phyloP scores from a whole-genome alignment of 2,797 vertebrate genomes.

The Falco naumanni region DNA sequence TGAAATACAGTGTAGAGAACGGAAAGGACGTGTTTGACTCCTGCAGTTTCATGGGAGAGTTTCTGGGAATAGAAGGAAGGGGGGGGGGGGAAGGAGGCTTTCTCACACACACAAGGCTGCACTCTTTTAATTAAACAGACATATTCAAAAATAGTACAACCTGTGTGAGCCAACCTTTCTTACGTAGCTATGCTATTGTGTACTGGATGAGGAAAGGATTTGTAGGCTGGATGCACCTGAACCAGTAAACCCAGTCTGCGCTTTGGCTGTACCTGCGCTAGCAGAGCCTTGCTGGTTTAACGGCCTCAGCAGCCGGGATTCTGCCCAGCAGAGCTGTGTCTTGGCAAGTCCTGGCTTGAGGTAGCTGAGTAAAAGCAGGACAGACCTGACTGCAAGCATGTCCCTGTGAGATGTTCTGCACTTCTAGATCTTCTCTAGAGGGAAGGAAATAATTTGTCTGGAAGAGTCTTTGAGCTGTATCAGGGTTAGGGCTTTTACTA shows the following conservation, averaged over 20 bases:
- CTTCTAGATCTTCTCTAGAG: not conserved
- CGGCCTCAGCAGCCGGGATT: not conserved
- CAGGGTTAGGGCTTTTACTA: not conserved
- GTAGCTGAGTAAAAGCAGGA: not conserved
- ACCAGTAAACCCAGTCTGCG: not conserved
- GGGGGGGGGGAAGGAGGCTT: not conserved
- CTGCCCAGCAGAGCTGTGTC: not conserved
- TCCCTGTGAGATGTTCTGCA: not conserved
- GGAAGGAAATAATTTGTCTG: not conserved
- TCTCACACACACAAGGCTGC: not conserved
- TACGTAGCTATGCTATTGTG: not conserved
- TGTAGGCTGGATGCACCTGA: not conserved
- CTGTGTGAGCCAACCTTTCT: not conserved
- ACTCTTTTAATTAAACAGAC: not conserved
- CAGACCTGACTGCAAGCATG: not conserved
- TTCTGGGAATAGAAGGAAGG: not conserved
- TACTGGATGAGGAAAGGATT: not conserved
- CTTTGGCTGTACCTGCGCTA: not conserved
- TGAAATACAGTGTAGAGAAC: not conserved
- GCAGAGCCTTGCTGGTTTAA: not conserved
- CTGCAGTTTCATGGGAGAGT: not conserved
- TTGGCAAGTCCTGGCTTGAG: not conserved
- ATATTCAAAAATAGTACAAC: not conserved
- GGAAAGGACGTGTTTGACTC: not conserved
- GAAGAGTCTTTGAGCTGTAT: not conserved